Conservation (phyloP, 1,140 invertebrate genomes). For the Mactra quadrangularis region DNA sequence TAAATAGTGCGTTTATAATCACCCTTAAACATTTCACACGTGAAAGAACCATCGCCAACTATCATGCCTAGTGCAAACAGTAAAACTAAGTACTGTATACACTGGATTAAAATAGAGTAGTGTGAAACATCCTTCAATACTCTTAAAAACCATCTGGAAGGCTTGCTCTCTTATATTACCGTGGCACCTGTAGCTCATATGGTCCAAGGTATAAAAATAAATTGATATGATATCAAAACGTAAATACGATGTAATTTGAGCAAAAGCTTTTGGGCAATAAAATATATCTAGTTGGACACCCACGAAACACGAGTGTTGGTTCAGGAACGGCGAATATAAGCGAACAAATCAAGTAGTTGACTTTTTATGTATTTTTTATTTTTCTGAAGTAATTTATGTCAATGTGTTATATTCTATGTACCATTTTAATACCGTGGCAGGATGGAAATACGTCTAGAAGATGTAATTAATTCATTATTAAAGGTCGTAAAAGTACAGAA, state of each 20-base stretch:
- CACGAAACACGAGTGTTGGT: slow-evolving; percentile 26
- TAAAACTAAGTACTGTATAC: too few species aligned
- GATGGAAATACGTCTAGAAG: too few species aligned
- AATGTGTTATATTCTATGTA: slow-evolving; percentile 17
- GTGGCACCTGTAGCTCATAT: slow-evolving; percentile 49
- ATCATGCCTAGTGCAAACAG: too few species aligned
- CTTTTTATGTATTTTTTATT: slow-evolving; percentile 32
- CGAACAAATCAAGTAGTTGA: slow-evolving; percentile 4
- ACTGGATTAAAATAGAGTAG: too few species aligned
- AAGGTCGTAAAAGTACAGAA: too few species aligned
- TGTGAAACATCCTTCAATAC: too few species aligned
- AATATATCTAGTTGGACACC: slow-evolving; percentile 50
- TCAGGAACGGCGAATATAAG: background rate
- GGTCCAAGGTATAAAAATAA: slow-evolving; percentile 53
- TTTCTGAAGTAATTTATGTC: slow-evolving; percentile 1
- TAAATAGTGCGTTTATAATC: too few species aligned
- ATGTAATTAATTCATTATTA: too few species aligned
- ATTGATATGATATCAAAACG: slow-evolving; percentile 56
- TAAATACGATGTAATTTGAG: slow-evolving; percentile 51
- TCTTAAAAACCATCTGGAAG: slow-evolving; percentile 32
- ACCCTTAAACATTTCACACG: too few species aligned
- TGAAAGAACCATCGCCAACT: too few species aligned
- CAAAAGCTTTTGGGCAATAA: slow-evolving; percentile 34
- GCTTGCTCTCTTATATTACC: slow-evolving; percentile 31
- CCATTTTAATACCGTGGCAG: too few species aligned